Base-by-base conservation (phyloP, 2,113 vertebrate genomes). In the Pterocles orientalis region DNA sequence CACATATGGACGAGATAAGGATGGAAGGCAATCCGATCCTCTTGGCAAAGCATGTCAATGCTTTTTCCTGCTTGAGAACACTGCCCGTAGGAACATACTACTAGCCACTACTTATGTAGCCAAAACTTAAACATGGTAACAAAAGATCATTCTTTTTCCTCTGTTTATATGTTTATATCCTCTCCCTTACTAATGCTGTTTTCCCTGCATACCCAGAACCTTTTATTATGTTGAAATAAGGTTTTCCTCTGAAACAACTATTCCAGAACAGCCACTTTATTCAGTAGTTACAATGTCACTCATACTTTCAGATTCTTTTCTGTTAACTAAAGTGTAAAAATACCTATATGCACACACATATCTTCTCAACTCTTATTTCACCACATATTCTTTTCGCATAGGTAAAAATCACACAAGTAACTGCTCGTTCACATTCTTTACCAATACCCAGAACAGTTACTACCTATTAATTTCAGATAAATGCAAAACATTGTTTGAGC, bases 11-110 rank as follows among this genome's bases (percentile, higher is more conserved):
- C 17, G 99, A 99, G 96, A 99, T 99, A 60, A 97, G 99, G 39
- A 90, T 99, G 98, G 99, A 99, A 25, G 99, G 99, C 48, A 99
- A 99, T 29, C 99, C 99, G 0, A 98, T 99, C 41, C 56, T 98
- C 78, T 94, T 99, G 88, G 99, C 98, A 81, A 99, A 99, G 97
- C 98, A 99, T 20, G 98, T 99, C 1, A 99, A 99, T 80, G 99
- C 98, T 94, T 99, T 99, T 91, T 99, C 98, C 89, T 99, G 99
- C 96, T 98, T 99, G 96, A 98, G 98, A 97, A 98, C 97, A 69
- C 97, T 99, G 95, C 99, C 99, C 18, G 80, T 98, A 39, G 99
- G 99, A 70, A 96, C 97, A 33, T 99, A 99, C 97, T 98, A 99
- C 95, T 99, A 98, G 98, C 68, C 70, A 56, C 87, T 60, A 48